These are phyloP conservation scores for Parnassius orleans DNA, from an alignment of 2,888 invertebrate species.

Conservation along the genomic window DNA sequence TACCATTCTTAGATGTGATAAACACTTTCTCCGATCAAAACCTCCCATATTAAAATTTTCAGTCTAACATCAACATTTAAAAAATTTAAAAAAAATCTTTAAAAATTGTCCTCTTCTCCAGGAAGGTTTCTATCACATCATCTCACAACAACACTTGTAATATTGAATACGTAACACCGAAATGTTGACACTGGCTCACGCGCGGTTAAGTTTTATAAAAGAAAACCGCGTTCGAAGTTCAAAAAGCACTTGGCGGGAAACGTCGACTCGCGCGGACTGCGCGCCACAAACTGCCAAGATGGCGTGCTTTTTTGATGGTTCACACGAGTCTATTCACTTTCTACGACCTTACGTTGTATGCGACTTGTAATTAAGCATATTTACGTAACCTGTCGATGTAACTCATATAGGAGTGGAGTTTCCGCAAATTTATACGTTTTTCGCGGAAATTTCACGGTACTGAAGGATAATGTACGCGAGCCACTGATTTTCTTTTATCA, in stretches of 20 bases:
- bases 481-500: not conserved
- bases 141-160: slow-evolving; percentile 57
- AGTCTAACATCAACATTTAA: slow-evolving; percentile 40
- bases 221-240: slow-evolving; percentile 58
- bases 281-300: slow-evolving; percentile 77
- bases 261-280: slow-evolving; percentile 68
- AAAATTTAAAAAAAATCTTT: slow-evolving; percentile 42
- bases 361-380: slow-evolving; percentile 76
- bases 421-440: slow-evolving; percentile 49
- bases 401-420: slow-evolving; percentile 58
- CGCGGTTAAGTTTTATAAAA: slow-evolving; percentile 42
- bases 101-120: slow-evolving; percentile 39
- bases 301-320: slow-evolving; percentile 77
- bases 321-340: slow-evolving; percentile 80
- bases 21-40: slow-evolving; percentile 59
- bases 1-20: slow-evolving; percentile 65
- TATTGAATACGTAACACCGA: slow-evolving; percentile 37
- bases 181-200: slow-evolving; percentile 57
- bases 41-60: slow-evolving; percentile 57
- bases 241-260: slow-evolving; percentile 61
- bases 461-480: slow-evolving; percentile 6
- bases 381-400: slow-evolving; percentile 75
- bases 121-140: slow-evolving; percentile 62
- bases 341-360: slow-evolving; percentile 80
- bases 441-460: slow-evolving; percentile 24